Evolutionary conservation across 64 coral and sea anemone genomes (phyloP), one percentile per base, ranked within the genome.

Genomic region (Orbicella faveolata): DNA sequence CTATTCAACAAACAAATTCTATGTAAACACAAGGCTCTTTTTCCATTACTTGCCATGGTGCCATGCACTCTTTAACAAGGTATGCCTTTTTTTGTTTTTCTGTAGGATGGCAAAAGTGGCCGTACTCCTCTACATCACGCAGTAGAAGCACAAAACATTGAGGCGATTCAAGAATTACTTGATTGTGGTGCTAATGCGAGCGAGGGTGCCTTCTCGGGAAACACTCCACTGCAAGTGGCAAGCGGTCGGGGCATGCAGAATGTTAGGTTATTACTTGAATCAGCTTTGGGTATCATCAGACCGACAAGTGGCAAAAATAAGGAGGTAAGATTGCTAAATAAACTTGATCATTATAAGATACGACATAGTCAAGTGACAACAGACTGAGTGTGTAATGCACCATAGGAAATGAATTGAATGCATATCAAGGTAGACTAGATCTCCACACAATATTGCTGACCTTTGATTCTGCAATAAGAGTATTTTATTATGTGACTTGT

Each of bases 81-180:
- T 62, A 63, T 10, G 26, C 3, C 48, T n/a, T 87, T 69, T 53
- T 52, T 67, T 76, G 19, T 74, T 87, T 33, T 34, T 5, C 39
- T 33, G 15, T 79, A 99, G 97, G 97, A 99, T 89, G 97, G 97
- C 30, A 99, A 99, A 83, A 94, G 97, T 81, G 97, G 97, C 18
- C 88, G 89, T 6, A 90, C 97, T 13, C 97, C 97, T 39, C 92
- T 99, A 14, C 97, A 99, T 74, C 93, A 99, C 36, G 97, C 97
- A 3, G 92, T 99, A 52, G 97, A 99, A 74, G 34, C 64, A 39
- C 89, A 96, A 67, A 88, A 90, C 34, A 9, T 88, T 26, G 63
- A 79, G 20, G 76, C 92, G 13, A 91, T 96, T 33, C 18, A 88
- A 34, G 36, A 88, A 33, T n/a, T 99, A 44, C 64, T 96, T 19